phyloP scores from a whole-genome alignment of 2,113 vertebrate species.

The Hypanus sabinus region DNA sequence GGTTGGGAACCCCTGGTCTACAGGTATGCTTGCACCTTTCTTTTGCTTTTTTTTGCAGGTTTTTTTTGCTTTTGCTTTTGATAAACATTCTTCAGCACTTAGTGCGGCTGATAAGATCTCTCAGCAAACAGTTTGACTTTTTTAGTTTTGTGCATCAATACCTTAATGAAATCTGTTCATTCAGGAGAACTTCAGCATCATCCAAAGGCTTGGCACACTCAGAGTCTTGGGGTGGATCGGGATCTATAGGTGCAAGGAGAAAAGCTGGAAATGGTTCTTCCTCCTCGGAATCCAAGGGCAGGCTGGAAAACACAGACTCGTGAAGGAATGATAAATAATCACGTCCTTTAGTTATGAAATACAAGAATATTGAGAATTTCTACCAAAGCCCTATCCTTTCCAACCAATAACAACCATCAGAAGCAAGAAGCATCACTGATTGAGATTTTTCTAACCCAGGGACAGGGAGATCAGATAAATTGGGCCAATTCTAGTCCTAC shows the following conservation, averaged over 20 bases:
- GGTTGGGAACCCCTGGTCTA: too few species aligned
- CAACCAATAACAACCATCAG: background rate
- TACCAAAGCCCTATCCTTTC: background rate
- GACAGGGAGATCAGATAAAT: background rate
- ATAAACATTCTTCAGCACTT: background rate
- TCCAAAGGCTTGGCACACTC: background rate
- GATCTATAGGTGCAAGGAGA: background rate
- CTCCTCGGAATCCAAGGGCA: background rate
- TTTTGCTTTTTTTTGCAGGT: too few species aligned
- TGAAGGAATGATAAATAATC: background rate
- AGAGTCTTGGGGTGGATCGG: background rate
- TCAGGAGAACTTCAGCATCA: background rate
- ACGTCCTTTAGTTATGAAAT: background rate
- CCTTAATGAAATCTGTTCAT: constrained; percentile 6
- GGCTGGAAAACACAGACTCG: background rate
- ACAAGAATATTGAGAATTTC: too few species aligned
- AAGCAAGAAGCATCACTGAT: background rate
- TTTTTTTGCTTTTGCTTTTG: background rate
- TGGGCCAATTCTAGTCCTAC: background rate
- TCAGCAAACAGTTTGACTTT: background rate
- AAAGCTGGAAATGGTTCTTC: background rate
- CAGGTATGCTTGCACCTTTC: too few species aligned
- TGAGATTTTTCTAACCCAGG: background rate
- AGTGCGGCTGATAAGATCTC: background rate
- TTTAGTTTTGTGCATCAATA: background rate